Percentiles rank a stretch among this genome's conserved stretches.
Conservation (phyloP, 2,797 vertebrate species). For the Chaetophractus vellerosus region DNA sequence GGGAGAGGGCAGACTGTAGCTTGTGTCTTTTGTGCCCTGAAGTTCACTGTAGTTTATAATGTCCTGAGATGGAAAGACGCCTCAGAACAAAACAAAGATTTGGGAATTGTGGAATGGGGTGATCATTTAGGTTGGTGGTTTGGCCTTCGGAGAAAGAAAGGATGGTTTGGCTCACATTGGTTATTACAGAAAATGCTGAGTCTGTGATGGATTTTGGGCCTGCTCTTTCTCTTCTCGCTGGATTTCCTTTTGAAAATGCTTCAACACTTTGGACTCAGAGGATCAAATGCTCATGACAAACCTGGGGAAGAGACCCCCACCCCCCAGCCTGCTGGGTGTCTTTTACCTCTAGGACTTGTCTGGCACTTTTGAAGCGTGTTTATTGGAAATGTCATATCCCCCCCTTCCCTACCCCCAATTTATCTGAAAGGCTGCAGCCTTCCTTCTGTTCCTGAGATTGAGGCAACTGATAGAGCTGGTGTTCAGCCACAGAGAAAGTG, state of each 20-base stretch:
- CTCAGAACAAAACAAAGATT: not conserved
- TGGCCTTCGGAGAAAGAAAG: not conserved
- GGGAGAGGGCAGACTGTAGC: not conserved
- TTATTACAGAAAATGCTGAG: not conserved
- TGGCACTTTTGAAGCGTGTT: not conserved
- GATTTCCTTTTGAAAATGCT: not conserved
- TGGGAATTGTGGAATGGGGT: not conserved
- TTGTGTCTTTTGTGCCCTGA: not conserved
- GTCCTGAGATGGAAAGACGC: not conserved
- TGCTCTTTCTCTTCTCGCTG: not conserved
- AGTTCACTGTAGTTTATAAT: not conserved
- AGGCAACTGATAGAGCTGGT: not conserved
- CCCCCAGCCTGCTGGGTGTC: accelerated
- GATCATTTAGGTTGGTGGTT: not conserved
- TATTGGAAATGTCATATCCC: not conserved
- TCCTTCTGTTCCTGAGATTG: not conserved
- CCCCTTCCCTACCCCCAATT: not conserved
- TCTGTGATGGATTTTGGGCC: not conserved
- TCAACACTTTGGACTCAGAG: not conserved
- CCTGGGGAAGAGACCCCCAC: not conserved
- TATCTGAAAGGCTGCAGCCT: not conserved
- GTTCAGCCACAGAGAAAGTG: not conserved
- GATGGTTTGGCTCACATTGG: not conserved
- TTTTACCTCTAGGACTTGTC: not conserved
- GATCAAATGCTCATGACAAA: not conserved